Evolutionary conservation across 2,888 invertebrate genomes (phyloP).

Genomic region (Ganaspis brasiliensis): DNA sequence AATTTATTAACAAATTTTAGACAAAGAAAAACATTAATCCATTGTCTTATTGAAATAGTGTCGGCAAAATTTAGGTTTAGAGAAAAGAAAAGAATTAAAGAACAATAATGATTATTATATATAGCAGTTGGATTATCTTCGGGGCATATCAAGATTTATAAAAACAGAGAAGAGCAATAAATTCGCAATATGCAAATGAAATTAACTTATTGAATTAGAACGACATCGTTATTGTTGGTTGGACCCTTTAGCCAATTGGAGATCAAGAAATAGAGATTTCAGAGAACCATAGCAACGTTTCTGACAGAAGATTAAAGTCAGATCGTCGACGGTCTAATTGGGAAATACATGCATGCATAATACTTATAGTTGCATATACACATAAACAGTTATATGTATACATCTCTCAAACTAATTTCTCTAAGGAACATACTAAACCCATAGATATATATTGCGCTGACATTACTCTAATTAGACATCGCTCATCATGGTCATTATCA

Average conservation of each 20-base stretch:
- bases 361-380: background rate
- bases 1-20: no score
- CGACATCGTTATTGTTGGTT: background rate
- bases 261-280: conserved; percentile 32
- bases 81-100: no score
- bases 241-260: conserved; percentile 4
- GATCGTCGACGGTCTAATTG: conserved; percentile 25
- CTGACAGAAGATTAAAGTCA: conserved; percentile 27
- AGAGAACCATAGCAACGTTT: conserved; percentile 15
- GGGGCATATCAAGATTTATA: no score
- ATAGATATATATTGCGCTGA: background rate
- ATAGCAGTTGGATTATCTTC: no score
- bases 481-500: background rate
- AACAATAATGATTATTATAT: no score
- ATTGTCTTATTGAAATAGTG: no score
- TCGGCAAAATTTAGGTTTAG: no score
- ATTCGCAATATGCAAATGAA: no score
- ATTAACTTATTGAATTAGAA: background rate
- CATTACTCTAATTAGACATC: background rate
- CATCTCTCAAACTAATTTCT: background rate
- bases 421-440: background rate
- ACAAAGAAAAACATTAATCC: no score
- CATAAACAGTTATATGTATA: background rate
- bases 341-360: background rate
- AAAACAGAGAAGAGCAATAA: no score